These are phyloP conservation scores for Oceanodroma tethys DNA, from an alignment of 2,113 vertebrate genomes.

Conservation along the genomic window DNA sequence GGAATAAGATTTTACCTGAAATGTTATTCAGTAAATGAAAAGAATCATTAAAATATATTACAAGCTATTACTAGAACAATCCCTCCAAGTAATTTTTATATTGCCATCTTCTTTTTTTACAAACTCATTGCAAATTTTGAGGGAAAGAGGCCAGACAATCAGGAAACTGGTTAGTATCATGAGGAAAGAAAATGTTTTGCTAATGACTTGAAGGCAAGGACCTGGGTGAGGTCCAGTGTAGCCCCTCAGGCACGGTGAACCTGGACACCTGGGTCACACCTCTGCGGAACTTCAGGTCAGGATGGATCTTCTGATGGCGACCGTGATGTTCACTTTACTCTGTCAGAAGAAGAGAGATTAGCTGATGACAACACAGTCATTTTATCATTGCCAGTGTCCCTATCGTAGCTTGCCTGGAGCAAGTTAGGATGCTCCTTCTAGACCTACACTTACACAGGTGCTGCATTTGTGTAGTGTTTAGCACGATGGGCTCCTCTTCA, in stretches of 20 bases:
- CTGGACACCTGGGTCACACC: not conserved
- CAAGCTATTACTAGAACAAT: conserved; percentile 52
- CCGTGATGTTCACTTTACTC: not conserved
- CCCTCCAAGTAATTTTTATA: conserved; percentile 55
- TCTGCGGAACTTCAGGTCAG: not conserved
- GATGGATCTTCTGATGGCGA: not conserved
- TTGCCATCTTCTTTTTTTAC: conserved; percentile 54
- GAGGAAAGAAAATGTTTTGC: not conserved
- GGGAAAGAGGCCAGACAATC: not conserved
- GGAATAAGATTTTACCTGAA: conserved; percentile 44
- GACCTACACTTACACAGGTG: not conserved
- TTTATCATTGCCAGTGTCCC: not conserved
- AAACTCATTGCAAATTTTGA: conserved; percentile 45
- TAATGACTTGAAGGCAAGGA: not conserved
- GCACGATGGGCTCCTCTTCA: not conserved
- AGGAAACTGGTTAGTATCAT: not conserved
- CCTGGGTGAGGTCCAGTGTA: not conserved
- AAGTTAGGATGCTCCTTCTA: not conserved
- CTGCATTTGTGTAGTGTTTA: not conserved
- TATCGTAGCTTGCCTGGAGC: not conserved
- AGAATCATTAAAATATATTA: conserved; percentile 64
- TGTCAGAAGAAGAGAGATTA: not conserved
- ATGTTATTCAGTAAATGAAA: conserved; percentile 67
- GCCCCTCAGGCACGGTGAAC: not conserved
- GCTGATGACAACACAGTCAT: not conserved